phyloP scores from a whole-genome alignment of 2,888 invertebrate species.

The Terebella lapidaria region DNA sequence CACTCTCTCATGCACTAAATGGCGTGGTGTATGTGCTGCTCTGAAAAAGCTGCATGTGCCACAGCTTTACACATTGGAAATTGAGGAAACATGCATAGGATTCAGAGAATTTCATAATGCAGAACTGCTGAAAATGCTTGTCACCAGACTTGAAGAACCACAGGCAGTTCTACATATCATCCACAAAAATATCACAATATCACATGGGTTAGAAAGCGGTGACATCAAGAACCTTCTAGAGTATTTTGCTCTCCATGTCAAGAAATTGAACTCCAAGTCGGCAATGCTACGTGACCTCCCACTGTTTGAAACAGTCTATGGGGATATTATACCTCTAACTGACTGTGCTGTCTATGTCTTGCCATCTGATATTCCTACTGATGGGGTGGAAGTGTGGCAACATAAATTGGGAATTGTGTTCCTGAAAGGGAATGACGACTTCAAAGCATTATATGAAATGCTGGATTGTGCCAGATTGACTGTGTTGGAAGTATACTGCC shows the following conservation, averaged over 20 bases:
- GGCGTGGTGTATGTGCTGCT: conserved; percentile 3
- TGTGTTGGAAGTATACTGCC: conserved; percentile 25
- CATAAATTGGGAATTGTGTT: conserved; percentile 23
- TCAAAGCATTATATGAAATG: conserved; percentile 18
- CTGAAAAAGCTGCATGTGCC: conserved; percentile 16
- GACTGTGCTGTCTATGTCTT: conserved; percentile 22
- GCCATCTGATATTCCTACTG: conserved; percentile 22
- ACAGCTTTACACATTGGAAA: conserved; percentile 12
- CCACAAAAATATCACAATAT: conserved; percentile 6
- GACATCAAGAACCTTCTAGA: conserved; percentile 14
- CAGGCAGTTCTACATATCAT: conserved; percentile 13
- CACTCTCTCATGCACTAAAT: not conserved
- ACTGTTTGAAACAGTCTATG: conserved; percentile 19
- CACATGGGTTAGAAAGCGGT: not conserved
- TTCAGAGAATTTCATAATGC: too few relatives aligned
- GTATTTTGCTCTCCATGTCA: conserved; percentile 20
- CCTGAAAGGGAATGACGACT: conserved; percentile 18
- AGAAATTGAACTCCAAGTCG: too few relatives aligned
- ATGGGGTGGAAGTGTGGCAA: conserved; percentile 25
- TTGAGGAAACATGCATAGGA: too few relatives aligned
- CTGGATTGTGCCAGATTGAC: conserved; percentile 22
- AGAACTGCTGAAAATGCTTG: conserved; percentile 12
- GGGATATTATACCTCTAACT: conserved; percentile 19
- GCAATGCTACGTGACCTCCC: conserved; percentile 19
- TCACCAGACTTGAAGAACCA: conserved; percentile 22